phyloP scores from a whole-genome alignment of 1,140 invertebrate genomes.

The Amphibalanus amphitrite region DNA sequence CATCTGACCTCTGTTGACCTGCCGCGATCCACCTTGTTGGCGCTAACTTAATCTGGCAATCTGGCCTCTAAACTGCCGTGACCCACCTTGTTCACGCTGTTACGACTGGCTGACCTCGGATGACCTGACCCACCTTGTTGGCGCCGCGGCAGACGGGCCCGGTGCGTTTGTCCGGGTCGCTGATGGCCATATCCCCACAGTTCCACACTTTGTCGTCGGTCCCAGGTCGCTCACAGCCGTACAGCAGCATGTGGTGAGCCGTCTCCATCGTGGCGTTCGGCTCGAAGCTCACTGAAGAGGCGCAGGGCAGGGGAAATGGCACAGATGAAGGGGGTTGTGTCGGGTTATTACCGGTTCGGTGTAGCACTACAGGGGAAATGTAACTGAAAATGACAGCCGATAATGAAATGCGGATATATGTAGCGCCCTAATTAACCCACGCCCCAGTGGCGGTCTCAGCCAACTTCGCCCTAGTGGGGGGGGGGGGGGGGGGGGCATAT shows the following conservation, averaged over 20 bases:
- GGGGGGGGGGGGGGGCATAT: no score
- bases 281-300: conserved; percentile 38
- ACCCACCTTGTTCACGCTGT: conserved; percentile 27
- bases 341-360: no score
- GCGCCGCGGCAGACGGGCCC: conserved; percentile 42
- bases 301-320: no score
- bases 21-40: background rate
- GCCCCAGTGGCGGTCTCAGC: no score
- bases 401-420: no score
- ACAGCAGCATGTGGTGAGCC: conserved; percentile 91
- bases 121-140: background rate
- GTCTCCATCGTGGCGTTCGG: conserved; percentile 79
- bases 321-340: no score
- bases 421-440: no score
- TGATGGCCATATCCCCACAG: conserved; percentile 75
- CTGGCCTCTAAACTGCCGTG: background rate
- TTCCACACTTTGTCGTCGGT: conserved; percentile 48
- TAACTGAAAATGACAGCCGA: no score
- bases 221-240: conserved; percentile 76
- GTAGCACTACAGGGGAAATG: no score
- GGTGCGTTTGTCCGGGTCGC: conserved; percentile 25
- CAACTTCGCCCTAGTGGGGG: no score
- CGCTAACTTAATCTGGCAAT: background rate
- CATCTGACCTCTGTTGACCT: background rate
- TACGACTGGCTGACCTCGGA: conserved; percentile 25